Percentiles rank a stretch among this genome's conserved stretches.
phyloP scores from a whole-genome alignment of 2,797 vertebrate genomes.

The Pipistrellus nathusii region DNA sequence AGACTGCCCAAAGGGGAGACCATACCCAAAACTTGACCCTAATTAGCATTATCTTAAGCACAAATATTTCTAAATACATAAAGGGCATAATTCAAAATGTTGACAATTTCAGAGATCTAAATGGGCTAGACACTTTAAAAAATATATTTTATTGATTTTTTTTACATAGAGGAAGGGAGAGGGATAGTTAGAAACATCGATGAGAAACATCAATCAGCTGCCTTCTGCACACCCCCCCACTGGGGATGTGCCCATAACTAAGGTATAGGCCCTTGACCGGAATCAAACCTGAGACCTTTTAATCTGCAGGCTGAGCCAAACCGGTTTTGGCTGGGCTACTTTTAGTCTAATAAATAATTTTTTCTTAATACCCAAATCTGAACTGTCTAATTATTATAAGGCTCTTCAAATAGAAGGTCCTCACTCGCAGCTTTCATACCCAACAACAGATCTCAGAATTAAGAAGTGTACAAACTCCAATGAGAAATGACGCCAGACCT shows the following conservation, averaged over 20 bases:
- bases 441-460: conserved; percentile 31
- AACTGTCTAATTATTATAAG: conserved; percentile 59
- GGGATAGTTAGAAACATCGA: no score
- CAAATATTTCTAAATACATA: conserved; percentile 48
- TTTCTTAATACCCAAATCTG: conserved; percentile 61
- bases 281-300: no score
- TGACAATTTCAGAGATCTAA: conserved; percentile 59
- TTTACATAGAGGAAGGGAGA: no score
- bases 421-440: conserved; percentile 49
- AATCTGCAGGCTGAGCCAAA: no score
- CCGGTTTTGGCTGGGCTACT: background rate
- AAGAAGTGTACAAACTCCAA: conserved; percentile 56
- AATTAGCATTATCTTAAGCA: conserved; percentile 48
- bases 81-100: conserved; percentile 61
- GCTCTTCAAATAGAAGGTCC: conserved; percentile 24
- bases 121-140: conserved; percentile 23
- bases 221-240: no score
- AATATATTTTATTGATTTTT: no score
- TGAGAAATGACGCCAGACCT: conserved; percentile 55
- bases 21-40: conserved; percentile 60
- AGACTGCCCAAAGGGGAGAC: conserved; percentile 52
- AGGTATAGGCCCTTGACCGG: no score
- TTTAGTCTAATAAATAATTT: conserved; percentile 62
- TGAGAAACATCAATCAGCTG: no score
- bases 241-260: no score